Evolutionary conservation across 2,113 vertebrate species (phyloP), one percentile per base, ranked within the genome.

Genomic region (Xiphorhynchus elegans): DNA sequence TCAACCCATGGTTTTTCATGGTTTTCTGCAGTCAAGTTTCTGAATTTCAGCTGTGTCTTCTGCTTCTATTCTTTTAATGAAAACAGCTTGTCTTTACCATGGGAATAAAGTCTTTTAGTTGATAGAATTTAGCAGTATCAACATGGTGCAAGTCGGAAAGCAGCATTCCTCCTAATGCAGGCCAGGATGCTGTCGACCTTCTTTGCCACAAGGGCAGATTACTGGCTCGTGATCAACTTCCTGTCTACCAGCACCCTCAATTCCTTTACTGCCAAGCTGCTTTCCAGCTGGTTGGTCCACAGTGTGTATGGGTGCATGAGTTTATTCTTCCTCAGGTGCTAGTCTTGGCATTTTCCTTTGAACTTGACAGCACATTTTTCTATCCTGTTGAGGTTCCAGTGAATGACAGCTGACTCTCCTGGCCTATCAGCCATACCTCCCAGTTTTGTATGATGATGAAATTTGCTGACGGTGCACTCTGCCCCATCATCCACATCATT

Each of bases 231-330:
- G 35, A 9, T 70, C 33, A 31, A 5, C 25, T 70, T 46, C 11
- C 3, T 33, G 16, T 69, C 33, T 46, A 2, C 15, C 6, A 40
- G 11, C 60, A n/a, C 25, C 26, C 6, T 20, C 25, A 35, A n/a
- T 13, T 64, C 19, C 9, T 66, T 68, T 85, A 25, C 28, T 95
- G 40, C 33, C 21, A 46, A 50, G 40, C 20, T 78, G 16, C 24
- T 82, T 73, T 76, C 37, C 29, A 62, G 18, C 19, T 76, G 47
- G 2, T 72, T 6, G 3, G 16, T 53, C 19, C 26, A 28, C 40
- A 17, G 46, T 44, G 24, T 69, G 3, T 60, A 11, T 0, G 0
- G 9, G n/a, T 19, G 8, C 28, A 10, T 78, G 28, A 13, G 13
- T 1, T 78, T 82, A 21, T 50, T 84, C 17, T 14, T 59, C 5